Percentiles rank a stretch among this genome's conserved stretches.
Conservation (phyloP, 2,888 invertebrate genomes). For the Ennomos fuscantarius region DNA sequence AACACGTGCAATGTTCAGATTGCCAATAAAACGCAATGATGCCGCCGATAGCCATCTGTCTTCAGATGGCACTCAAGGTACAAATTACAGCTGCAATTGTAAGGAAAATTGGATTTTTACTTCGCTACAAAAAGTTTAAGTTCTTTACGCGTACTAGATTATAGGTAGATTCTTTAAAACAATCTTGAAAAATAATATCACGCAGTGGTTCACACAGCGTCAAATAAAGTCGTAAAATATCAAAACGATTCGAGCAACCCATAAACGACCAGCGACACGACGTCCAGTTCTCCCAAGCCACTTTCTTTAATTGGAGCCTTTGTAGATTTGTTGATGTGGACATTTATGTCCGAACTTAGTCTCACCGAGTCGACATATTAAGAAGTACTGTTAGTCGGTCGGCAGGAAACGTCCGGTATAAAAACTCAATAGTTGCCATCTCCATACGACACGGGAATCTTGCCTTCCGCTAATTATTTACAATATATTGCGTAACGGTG, state of each 20-base stretch:
- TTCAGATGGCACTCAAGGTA: slow-evolving; percentile 36
- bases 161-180: too few species aligned
- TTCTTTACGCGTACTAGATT: too few species aligned
- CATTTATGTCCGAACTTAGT: slow-evolving; percentile 42
- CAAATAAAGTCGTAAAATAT: slow-evolving; percentile 23
- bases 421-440: slow-evolving; percentile 77
- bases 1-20: slow-evolving; percentile 50
- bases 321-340: slow-evolving; percentile 37
- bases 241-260: slow-evolving; percentile 10
- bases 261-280: slow-evolving; percentile 20
- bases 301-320: slow-evolving; percentile 42
- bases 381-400: slow-evolving; percentile 66
- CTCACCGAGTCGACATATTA: slow-evolving; percentile 51
- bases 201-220: slow-evolving; percentile 15
- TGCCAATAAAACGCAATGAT: slow-evolving; percentile 61
- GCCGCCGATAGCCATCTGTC: slow-evolving; percentile 57
- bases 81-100: slow-evolving; percentile 32
- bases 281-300: slow-evolving; percentile 30
- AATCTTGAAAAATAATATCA: background rate
- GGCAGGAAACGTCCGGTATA: slow-evolving; percentile 73
- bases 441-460: slow-evolving; percentile 84
- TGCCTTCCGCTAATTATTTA: slow-evolving; percentile 85
- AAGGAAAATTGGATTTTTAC: slow-evolving; percentile 29
- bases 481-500: slow-evolving; percentile 85
- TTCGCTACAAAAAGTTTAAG: too few species aligned